Evolutionary conservation across 2,888 invertebrate species (phyloP), one percentile per base, ranked within the genome.

Genomic region (Polydrusus tereticollis): DNA sequence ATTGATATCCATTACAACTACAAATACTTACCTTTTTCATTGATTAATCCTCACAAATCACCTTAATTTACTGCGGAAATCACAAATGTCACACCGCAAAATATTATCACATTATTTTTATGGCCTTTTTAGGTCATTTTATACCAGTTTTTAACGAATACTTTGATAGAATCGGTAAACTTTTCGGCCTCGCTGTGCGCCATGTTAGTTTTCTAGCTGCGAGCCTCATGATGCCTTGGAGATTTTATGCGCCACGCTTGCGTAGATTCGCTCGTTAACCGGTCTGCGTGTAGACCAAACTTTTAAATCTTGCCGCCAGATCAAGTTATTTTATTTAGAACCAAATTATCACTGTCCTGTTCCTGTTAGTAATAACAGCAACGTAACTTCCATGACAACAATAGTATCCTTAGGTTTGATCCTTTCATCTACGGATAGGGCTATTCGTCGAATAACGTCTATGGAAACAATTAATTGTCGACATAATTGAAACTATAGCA

Each of bases 1-100:
- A 86, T 84, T 82, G 83, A 80, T 83, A 82, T 83, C 82, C 82
- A 84, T 83, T 84, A 80, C 80, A 80, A 62, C 52, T 65, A 75
- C 63, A 77, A 69, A 78, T 78, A 75, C 79, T 82, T 82, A 84
- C 84, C 82, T 82, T 82, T 82, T 81, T 78, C 64, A 52, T 65
- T 21, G 59, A 67, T 64, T 76, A 67, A 67, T 60, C 67, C 52
- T 69, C 65, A 41, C 69, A 74, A 67, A 20, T 50, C 41, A 16
- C 29, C 21, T 50, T 65, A 71, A 71, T 70, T 64, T 68, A 65
- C 45, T 50, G 52, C 59, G 59, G 43, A 63, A 65, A 50, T 36
- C 33, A 45, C 20, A 33, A 52, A 33, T 20, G 29, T 20, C 5
- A 18, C 21, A 45, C 21, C 18, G 7, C 0, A 26, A 7, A 64